Base-by-base conservation (phyloP, 2,797 vertebrate genomes). In the Prunella strophiata region DNA sequence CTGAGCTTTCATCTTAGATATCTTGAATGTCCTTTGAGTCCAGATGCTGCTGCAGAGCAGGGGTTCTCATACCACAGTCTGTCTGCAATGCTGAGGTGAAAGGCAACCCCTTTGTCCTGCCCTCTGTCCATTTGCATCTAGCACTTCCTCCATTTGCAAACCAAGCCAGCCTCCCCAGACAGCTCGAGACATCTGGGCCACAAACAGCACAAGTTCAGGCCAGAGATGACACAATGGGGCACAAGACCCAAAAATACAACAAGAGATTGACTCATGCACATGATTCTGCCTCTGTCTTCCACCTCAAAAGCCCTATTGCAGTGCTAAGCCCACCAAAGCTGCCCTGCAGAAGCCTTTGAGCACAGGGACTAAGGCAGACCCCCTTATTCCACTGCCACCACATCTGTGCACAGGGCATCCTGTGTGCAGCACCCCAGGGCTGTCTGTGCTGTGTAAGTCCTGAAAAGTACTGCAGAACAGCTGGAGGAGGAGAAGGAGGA, bases 241-340 rank as follows among this genome's bases (percentile, higher is more conserved):
- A 47, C 52, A 55, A 81, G 88, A 47, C 13, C 12, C 38, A 51
- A 45, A 72, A 90, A 25, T n/a, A 27, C 86, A 75, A 32, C 2
- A 81, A 63, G 25, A 81, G 17, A 48, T 25, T 58, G 23, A 30
- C 12, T 19, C 30, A 36, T 75, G 43, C 40, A 42, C 30, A 23
- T 67, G 16, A 70, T 32, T 78, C 62, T 70, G 10, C 25, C 51
- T 79, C 48, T 67, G 25, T 4, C 82, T 91, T 70, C 63, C 76
- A 20, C 36, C 14, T 85, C 2, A 0, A 58, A 58, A 10, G 11
- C 14, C 23, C 36, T 26, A 34, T 25, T 0, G 0, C 34, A 52
- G 68, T 26, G 42, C 36, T 83, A 86, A 67, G 18, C 13, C 54
- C 59, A 65, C 38, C 40, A 86, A 85, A 85, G 32, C 40, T 74